Evolutionary conservation across 1,140 invertebrate species (phyloP).

Genomic region (Aphelinus certus): DNA sequence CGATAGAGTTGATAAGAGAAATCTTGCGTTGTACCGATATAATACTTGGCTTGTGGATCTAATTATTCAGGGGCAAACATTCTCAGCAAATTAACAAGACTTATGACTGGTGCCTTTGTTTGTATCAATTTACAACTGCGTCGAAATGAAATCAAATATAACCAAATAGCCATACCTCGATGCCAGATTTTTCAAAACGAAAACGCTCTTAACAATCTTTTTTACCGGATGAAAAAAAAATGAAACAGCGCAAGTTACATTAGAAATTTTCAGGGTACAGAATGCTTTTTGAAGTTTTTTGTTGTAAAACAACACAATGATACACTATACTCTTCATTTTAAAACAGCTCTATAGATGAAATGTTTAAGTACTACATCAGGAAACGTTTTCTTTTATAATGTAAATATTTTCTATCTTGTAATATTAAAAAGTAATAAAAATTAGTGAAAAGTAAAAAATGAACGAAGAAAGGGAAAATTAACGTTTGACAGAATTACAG

Average conservation of each 20-base stretch:
- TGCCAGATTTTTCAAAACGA: constrained; percentile 39
- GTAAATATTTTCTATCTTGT: constrained; percentile 32
- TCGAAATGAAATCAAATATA: constrained; percentile 30
- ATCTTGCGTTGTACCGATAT: constrained; percentile 33
- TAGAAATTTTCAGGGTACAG: constrained; percentile 19
- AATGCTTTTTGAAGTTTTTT: constrained; percentile 8
- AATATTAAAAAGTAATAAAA: constrained; percentile 19
- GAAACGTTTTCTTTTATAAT: constrained; percentile 18
- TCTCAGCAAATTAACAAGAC: constrained; percentile 54
- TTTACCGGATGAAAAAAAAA: background rate
- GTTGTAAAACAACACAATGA: constrained; percentile 8
- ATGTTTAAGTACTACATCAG: background rate
- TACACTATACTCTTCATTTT: background rate
- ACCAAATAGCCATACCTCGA: constrained; percentile 52
- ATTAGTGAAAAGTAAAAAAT: constrained; percentile 25
- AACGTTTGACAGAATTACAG: constrained; percentile 35
- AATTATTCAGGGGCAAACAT: constrained; percentile 41
- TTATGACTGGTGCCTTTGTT: constrained; percentile 64
- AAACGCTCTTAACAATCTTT: background rate
- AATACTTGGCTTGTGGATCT: constrained; percentile 26
- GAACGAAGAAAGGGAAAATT: constrained; percentile 26
- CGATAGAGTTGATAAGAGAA: constrained; percentile 21
- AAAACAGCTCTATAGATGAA: background rate
- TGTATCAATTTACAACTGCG: constrained; percentile 46
- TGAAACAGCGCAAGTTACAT: constrained; percentile 23